phyloP scores from a whole-genome alignment of 2,797 vertebrate species.

The Myotis planiceps region DNA sequence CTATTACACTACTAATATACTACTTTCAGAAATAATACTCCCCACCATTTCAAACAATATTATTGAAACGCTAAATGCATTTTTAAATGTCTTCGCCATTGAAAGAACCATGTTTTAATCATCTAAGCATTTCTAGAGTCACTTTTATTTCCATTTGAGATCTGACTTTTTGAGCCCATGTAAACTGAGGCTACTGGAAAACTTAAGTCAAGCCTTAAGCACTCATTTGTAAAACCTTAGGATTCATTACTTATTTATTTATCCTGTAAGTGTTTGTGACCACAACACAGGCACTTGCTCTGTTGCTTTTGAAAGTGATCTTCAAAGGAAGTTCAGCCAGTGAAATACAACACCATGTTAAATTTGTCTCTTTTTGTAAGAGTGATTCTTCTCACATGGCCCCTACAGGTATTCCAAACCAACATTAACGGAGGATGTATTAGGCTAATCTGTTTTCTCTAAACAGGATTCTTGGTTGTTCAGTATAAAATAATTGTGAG shows the following conservation, averaged over 20 bases:
- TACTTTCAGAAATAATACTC: background rate
- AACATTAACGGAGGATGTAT: background rate
- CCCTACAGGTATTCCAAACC: background rate
- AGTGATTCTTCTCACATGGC: background rate
- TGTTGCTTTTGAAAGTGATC: background rate
- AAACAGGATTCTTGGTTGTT: background rate
- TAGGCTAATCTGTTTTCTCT: background rate
- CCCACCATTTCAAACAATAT: background rate
- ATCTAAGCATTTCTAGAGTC: background rate
- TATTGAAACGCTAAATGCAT: background rate
- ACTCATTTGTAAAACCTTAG: background rate
- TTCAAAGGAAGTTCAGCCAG: background rate
- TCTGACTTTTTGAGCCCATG: background rate
- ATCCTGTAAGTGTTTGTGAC: background rate
- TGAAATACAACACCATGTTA: slow-evolving; percentile 23
- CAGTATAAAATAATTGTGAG: background rate
- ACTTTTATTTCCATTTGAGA: slow-evolving; percentile 33
- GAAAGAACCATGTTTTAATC: background rate
- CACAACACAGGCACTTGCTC: background rate
- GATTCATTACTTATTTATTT: background rate
- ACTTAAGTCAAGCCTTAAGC: background rate
- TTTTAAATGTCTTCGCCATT: background rate
- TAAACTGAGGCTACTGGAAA: background rate
- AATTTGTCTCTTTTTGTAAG: background rate
- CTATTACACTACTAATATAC: background rate